Evolutionary conservation across 2,888 invertebrate genomes (phyloP), one percentile per base, ranked within the genome.

Genomic region (Dione vanillae): DNA sequence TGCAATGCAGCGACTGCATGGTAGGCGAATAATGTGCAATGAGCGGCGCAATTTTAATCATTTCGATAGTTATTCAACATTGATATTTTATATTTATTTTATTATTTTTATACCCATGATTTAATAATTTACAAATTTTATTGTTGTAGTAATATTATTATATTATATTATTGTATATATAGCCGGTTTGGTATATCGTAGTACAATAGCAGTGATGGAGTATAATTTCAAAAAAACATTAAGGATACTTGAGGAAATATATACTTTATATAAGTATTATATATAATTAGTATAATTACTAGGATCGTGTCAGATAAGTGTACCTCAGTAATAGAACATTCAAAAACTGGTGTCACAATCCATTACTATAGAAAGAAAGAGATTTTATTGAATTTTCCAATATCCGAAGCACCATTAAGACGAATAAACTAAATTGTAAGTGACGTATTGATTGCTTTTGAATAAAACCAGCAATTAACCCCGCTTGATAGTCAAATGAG

Each of bases 391-490:
- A 64, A 12, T 47, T 64, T 49, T 14, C 16, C 35, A 45, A 64
- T 64, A 49, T 64, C 37, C 16, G 35, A 9, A 43, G 0, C n/a
- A 14, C 19, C n/a, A 59, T 20, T 41, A 43, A 61, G 27, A 27
- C 20, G 43, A 61, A n/a, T 61, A 19, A 65, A 52, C 16, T 67
- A 61, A 61, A 68, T 61, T 68, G 27, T 61, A 62, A 68, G 62
- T 64, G 52, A 64, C 56, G 20, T 47, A 69, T 69, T 62, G 64
- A 69, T 69, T 69, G 69, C 64, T 45, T 64, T 65, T 41, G 49
- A 67, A 71, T 71, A 56, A 62, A 67, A 62, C 67, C 70, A 41
- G 68, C 65, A 74, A 74, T 74, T 74, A 72, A 71, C 70, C 35
- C 62, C 51, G 61, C 56, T 66, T 72, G 62, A 72, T 72, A 72